A percentile compares a stretch with the other conserved stretches of the same genome.
These are phyloP conservation scores for Drosophila chauvacae DNA, from an alignment of 1,140 invertebrate species.

Conservation along the genomic window DNA sequence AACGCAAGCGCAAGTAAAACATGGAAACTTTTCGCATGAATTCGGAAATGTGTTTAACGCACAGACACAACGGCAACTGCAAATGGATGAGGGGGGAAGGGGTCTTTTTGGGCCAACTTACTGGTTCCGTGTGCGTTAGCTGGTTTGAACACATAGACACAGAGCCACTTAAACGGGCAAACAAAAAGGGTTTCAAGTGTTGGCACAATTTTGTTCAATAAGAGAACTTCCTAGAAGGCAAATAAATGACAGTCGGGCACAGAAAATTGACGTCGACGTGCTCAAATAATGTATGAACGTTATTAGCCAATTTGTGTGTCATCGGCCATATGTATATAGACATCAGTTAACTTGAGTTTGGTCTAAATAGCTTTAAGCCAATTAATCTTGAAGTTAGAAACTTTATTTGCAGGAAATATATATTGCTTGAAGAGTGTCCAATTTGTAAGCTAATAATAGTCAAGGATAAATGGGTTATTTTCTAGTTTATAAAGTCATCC, in stretches of 20 bases:
- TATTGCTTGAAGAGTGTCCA: not conserved
- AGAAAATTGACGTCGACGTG: slow-evolving; percentile 22
- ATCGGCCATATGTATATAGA: not conserved
- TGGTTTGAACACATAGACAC: slow-evolving; percentile 42
- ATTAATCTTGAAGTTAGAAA: slow-evolving; percentile 3
- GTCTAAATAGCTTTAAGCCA: slow-evolving; percentile 1
- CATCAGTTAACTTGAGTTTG: slow-evolving; percentile 3
- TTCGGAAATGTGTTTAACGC: slow-evolving; percentile 70
- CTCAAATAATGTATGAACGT: slow-evolving; percentile 32
- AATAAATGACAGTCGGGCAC: slow-evolving; percentile 25
- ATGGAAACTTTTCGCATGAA: slow-evolving; percentile 75
- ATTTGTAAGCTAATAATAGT: not conserved
- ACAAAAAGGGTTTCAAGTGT: slow-evolving; percentile 50
- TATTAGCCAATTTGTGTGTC: slow-evolving; percentile 38
- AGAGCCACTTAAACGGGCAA: slow-evolving; percentile 26
- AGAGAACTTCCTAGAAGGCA: slow-evolving; percentile 11
- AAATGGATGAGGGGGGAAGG: not conserved
- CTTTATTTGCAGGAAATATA: not conserved
- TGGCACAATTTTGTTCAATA: slow-evolving; percentile 24
- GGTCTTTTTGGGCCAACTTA: slow-evolving; percentile 17
- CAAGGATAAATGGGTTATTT: not conserved
- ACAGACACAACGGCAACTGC: slow-evolving; percentile 21
- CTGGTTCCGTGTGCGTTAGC: slow-evolving; percentile 23
- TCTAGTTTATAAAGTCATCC: not conserved
- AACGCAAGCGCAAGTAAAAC: slow-evolving; percentile 41